Base-by-base conservation (phyloP, 2,888 invertebrate species). In the Eustalomyia histrio region DNA sequence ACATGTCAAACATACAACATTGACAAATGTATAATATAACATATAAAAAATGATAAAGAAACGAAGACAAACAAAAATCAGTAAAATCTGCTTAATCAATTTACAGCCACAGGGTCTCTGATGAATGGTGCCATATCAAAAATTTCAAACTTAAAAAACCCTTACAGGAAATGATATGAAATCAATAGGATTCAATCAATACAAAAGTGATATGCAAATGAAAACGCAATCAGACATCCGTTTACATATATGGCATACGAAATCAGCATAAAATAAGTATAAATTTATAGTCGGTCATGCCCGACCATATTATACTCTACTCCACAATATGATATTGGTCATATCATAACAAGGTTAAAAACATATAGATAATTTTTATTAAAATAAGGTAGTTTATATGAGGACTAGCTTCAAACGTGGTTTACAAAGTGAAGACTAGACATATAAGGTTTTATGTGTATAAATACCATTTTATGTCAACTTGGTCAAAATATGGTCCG, bases 171-270 rank as follows among this genome's bases (percentile, higher is more conserved):
- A 78, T 78, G 50, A 74, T 71, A 76, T 76, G 76, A 74, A 76
- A 74, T 81, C 76, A 78, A 75, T 74, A 78, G 65, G 39, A 58
- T 71, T 71, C 61, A 78, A 67, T 78, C 71, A 78, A 61, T 69
- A 69, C 8, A 80, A 69, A 52, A 55, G 64, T 69, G 69, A 74
- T 81, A 65, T 78, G 74, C 60, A 78, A 78, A 74, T 81, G 71
- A 61, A 74, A 67, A 78, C 61, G 33, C 71, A 74, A 67, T 71
- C 74, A 67, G 67, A 78, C 63, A 71, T 78, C 69, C 63, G 65
- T 35, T 73, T 58, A 52, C 58, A 33, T 63, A 14, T 63, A 29
- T 50, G 57, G 63, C 16, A 64, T 73, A 52, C 39, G 47, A 67
- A 53, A 76, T 67, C 52, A 67, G 47, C 8, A 33, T 58, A 12